phyloP scores from a whole-genome alignment of 2,888 invertebrate genomes.

The Drosophila paucipuncta region DNA sequence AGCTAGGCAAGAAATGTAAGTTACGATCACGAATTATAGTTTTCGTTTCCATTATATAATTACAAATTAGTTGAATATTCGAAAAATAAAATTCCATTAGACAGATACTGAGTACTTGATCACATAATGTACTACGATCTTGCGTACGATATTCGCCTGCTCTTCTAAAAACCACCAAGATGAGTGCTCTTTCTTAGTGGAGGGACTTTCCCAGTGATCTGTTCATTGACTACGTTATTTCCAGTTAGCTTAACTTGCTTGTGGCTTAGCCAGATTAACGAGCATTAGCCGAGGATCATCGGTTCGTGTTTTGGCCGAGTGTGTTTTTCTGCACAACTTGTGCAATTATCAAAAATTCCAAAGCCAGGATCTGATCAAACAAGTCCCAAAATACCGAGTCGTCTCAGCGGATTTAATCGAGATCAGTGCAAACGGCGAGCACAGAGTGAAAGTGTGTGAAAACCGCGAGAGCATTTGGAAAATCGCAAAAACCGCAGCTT shows the following conservation, averaged over 20 bases:
- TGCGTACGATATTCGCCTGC: constrained; percentile 8
- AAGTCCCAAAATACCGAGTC: constrained; percentile 56
- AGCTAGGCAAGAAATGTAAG: constrained; percentile 1
- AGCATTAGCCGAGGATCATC: constrained; percentile 70
- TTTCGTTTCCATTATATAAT: neutral
- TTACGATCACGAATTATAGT: constrained; percentile 30
- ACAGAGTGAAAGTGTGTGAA: constrained; percentile 57
- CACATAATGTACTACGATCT: constrained; percentile 4
- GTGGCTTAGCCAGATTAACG: constrained; percentile 67
- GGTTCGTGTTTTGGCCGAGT: constrained; percentile 60
- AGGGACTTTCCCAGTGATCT: constrained; percentile 65
- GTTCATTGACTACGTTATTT: constrained; percentile 78
- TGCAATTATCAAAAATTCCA: constrained; percentile 78
- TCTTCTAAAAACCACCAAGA: constrained; percentile 40
- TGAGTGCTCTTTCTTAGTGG: constrained; percentile 46
- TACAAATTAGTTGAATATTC: no score
- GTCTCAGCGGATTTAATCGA: constrained; percentile 71
- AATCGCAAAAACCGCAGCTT: constrained; percentile 52
- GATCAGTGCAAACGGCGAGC: constrained; percentile 58
- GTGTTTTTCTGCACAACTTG: constrained; percentile 61
- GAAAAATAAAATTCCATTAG: neutral
- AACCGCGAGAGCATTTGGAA: constrained; percentile 60
- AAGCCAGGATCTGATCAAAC: constrained; percentile 75
- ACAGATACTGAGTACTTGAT: neutral
- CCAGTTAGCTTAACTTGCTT: constrained; percentile 77